phyloP scores from a whole-genome alignment of 2,797 vertebrate genomes.

The Platalea minor region DNA sequence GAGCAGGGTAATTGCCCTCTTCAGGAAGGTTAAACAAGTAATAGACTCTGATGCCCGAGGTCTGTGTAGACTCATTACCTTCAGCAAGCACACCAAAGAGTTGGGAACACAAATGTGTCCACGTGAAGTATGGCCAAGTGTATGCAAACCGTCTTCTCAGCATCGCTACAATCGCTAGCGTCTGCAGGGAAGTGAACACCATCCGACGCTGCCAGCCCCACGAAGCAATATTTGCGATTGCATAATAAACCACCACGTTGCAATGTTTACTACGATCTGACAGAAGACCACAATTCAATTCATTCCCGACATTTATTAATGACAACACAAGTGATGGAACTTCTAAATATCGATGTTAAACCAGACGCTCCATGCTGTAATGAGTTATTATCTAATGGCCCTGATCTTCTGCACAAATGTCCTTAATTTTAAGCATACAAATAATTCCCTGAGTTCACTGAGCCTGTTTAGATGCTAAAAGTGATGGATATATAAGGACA shows the following conservation, averaged over 20 bases:
- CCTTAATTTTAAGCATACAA: background rate
- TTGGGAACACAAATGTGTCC: background rate
- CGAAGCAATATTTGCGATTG: background rate
- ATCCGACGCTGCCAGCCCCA: background rate
- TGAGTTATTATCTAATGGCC: background rate
- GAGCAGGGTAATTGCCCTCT: background rate
- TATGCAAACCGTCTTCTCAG: background rate
- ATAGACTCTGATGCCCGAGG: background rate
- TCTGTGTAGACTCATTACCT: background rate
- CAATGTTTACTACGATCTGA: background rate
- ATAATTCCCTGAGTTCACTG: background rate
- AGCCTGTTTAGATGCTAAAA: background rate
- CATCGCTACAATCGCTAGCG: fast-evolving
- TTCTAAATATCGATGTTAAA: background rate
- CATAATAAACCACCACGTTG: background rate
- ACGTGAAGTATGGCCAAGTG: fast-evolving
- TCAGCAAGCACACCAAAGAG: conserved; percentile 26
- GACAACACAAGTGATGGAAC: background rate
- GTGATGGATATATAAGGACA: background rate
- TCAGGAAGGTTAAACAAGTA: conserved; percentile 5
- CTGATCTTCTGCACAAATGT: background rate
- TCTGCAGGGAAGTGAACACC: fast-evolving
- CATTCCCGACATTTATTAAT: background rate
- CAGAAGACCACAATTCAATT: background rate
- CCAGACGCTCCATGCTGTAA: background rate